Evolutionary conservation across 2,797 vertebrate species (phyloP).

Genomic region (Spinibarbus caldwelli): DNA sequence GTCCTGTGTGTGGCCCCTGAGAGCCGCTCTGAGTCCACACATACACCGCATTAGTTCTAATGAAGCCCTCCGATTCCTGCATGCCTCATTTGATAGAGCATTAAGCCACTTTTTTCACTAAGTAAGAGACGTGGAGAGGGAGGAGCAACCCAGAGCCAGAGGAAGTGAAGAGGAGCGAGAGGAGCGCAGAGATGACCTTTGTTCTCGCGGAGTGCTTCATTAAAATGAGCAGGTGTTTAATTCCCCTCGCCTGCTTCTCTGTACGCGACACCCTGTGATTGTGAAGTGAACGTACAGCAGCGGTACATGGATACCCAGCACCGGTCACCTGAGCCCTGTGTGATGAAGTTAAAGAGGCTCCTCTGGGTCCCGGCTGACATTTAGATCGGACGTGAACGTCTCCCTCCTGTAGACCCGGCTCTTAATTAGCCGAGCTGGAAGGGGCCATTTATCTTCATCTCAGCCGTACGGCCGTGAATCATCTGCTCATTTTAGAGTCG

Average conservation of each 20-base stretch:
- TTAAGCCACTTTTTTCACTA: slow-evolving; percentile 78
- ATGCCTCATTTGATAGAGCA: slow-evolving; percentile 77
- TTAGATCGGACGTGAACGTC: slow-evolving; percentile 46
- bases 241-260: slow-evolving; percentile 19
- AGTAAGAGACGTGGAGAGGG: slow-evolving; percentile 62
- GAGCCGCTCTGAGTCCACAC: slow-evolving; percentile 65
- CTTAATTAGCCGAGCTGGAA: slow-evolving; percentile 46
- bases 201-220: slow-evolving; percentile 79
- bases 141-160: not conserved
- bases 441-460: slow-evolving; percentile 55
- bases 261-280: slow-evolving; percentile 13
- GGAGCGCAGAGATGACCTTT: slow-evolving; percentile 79
- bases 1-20: not conserved
- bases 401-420: slow-evolving; percentile 31
- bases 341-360: slow-evolving; percentile 26
- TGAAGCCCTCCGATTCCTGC: slow-evolving; percentile 75
- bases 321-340: slow-evolving; percentile 34
- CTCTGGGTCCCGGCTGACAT: slow-evolving; percentile 40
- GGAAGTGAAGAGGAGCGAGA: slow-evolving; percentile 60
- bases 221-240: slow-evolving; percentile 65
- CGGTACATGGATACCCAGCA: slow-evolving; percentile 3
- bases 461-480: not conserved
- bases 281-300: slow-evolving; percentile 7
- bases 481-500: slow-evolving; percentile 2
- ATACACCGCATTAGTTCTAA: slow-evolving; percentile 77